Percentiles rank a stretch among this genome's conserved stretches.
Evolutionary conservation across 2,888 invertebrate genomes (phyloP).

Genomic region (Lasiommata megera): DNA sequence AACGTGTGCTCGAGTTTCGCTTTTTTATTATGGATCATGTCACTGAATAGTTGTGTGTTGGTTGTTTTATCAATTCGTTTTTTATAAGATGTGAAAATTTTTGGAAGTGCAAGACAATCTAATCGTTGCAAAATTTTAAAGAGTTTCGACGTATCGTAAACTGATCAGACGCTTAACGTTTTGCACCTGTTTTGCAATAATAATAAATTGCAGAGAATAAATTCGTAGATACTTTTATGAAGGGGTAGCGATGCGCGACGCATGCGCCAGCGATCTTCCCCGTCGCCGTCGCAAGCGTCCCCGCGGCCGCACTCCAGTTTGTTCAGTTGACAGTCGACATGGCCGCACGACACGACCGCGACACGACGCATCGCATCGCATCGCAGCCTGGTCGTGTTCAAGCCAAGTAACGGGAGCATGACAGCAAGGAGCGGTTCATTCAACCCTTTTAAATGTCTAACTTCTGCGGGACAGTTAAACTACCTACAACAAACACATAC

Average conservation of each 20-base stretch:
- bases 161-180: conserved; percentile 75
- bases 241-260: conserved; percentile 41
- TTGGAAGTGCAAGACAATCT: conserved; percentile 66
- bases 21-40: conserved; percentile 66
- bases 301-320: conserved; percentile 26
- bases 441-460: conserved; percentile 7
- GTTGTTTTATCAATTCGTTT: conserved; percentile 69
- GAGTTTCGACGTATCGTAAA: conserved; percentile 74
- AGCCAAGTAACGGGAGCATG: conserved; percentile 32
- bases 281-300: conserved; percentile 47
- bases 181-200: conserved; percentile 80
- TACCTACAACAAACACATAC: background rate
- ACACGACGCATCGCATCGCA: conserved; percentile 12
- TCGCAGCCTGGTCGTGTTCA: conserved; percentile 33
- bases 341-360: conserved; percentile 16
- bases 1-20: conserved; percentile 72
- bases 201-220: conserved; percentile 66
- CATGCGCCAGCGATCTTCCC: conserved; percentile 57
- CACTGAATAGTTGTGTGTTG: conserved; percentile 72
- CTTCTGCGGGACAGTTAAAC: background rate
- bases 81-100: conserved; percentile 56
- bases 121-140: conserved; percentile 70
- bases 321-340: conserved; percentile 24
- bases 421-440: conserved; percentile 33
- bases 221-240: conserved; percentile 67